Base-by-base conservation (phyloP, 2,888 invertebrate species). In the Epicampocera succincta region DNA sequence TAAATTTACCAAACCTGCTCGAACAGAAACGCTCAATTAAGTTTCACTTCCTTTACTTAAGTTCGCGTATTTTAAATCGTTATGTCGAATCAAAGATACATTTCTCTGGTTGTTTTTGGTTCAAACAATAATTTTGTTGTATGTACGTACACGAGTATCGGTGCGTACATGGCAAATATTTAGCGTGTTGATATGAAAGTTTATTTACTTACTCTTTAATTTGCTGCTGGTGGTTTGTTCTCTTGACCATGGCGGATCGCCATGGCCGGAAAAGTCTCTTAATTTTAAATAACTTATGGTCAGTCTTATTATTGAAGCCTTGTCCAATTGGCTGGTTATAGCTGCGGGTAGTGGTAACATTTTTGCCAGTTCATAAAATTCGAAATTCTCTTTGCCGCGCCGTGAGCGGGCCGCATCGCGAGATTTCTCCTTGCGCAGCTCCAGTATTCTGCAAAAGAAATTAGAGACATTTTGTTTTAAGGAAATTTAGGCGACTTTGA, bases 251-350 rank as follows among this genome's bases (percentile, higher is more conserved):
- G 98, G 98, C 19, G 98, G 98, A 89, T 98, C 98, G 0, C 98
- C 98, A 91, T 98, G 97, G 8, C 96, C 95, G 80, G 98, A 97
- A 92, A 99, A 99, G 92, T 98, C 97, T 86, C 97, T 93, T 90
- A 98, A 93, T 92, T 97, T 97, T 92, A 98, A 94, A 93, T 97
- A 98, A 92, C 97, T 97, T 92, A 98, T 98, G 89, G 98, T 98
- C 91, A 98, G 95, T 92, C 98, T 94, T 93, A 98, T 98, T 91
- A 98, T 98, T 90, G 98, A 97, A 84, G 98, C 98, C 92, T 98
- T 98, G 92, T 98, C 97, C 92, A 98, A 93, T 92, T 97, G 97
- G 89, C 96, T 96, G 89, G 97, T 97, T 90, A 97, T 97, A 88
- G 97, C 97, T 40, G 97, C 96, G 19, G 95, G 97, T 85, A 96